Evolutionary conservation across 2,113 vertebrate genomes (phyloP), one percentile per base, ranked within the genome.

Genomic region (Astatoreochromis straeleni): DNA sequence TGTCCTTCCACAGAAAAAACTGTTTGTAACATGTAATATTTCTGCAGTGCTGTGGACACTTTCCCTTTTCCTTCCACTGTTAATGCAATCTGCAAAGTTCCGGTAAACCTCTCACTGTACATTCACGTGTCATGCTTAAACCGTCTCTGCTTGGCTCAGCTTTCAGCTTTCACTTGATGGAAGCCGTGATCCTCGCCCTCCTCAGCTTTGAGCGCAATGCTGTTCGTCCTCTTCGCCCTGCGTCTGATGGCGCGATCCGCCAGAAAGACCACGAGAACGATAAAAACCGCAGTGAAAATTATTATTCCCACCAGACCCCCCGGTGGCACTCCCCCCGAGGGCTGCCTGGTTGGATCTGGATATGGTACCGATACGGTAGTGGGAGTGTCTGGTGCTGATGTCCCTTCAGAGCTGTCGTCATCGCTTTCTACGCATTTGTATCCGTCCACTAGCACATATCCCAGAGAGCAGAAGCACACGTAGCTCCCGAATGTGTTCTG

Each of bases 291-390:
- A 2, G 86, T 85, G 68, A 91, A 92, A 68, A 96, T 17, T 13
- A 95, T 95, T 3, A 97, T 96, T 29, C 75, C 96, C 9, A 90
- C 91, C 1, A 96, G 86, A 2, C 29, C 92, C 6, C 93, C 94
- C 2, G 21, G 42, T 1, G 94, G 73, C 26, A 97, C 63, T 1
- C 1, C 53, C 2, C 1, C 53, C 0, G 90, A 88, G 2, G 94
- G 91, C 1, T 7, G 47, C 26, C 16, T 21, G 0, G 91, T 90
- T 0, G 94, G 89, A 0, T 9, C 29, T 1, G 94, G 86, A 1
- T 35, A 0, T 3, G 9, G 82, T 26, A 24, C 24, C 4, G 49
- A 16, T 2, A 93, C 33, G 1, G 10, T 21, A 1, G 87, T 73
- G 10, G 42, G 16, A 24, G 11, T 9, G 55, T 5, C 26, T 0